phyloP scores from a whole-genome alignment of 2,113 vertebrate species.

The Dunckerocampus dactyliophorus region DNA sequence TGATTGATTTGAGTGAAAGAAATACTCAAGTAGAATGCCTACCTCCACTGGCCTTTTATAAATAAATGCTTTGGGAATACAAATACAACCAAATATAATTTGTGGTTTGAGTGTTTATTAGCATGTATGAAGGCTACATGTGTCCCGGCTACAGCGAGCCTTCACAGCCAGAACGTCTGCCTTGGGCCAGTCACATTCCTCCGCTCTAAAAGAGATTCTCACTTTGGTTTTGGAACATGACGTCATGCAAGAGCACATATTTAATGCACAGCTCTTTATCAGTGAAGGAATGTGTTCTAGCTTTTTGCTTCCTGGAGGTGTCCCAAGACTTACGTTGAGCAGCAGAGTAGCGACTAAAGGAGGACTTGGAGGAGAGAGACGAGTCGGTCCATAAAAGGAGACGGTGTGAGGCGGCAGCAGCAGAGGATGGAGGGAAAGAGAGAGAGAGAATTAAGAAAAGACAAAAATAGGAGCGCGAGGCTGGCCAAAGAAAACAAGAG shows the following conservation, averaged over 20 bases:
- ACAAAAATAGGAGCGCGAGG: conserved; percentile 26
- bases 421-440: conserved; percentile 6
- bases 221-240: neutral
- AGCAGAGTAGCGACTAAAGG: no score
- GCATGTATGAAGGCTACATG: neutral
- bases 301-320: neutral
- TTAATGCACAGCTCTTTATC: neutral
- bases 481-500: conserved; percentile 26
- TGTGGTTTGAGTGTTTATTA: no score
- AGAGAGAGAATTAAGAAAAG: conserved; percentile 13
- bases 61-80: no score
- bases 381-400: conserved; percentile 4
- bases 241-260: neutral
- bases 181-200: no score
- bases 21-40: no score
- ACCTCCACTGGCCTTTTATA: no score
- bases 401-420: neutral
- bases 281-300: neutral
- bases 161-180: neutral
- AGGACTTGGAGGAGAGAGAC: neutral
- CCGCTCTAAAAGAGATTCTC: neutral
- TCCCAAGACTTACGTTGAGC: neutral
- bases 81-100: no score
- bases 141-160: neutral
- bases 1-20: no score